These are phyloP conservation scores for Periparus ater DNA, from an alignment of 2,797 vertebrate species.

Conservation along the genomic window DNA sequence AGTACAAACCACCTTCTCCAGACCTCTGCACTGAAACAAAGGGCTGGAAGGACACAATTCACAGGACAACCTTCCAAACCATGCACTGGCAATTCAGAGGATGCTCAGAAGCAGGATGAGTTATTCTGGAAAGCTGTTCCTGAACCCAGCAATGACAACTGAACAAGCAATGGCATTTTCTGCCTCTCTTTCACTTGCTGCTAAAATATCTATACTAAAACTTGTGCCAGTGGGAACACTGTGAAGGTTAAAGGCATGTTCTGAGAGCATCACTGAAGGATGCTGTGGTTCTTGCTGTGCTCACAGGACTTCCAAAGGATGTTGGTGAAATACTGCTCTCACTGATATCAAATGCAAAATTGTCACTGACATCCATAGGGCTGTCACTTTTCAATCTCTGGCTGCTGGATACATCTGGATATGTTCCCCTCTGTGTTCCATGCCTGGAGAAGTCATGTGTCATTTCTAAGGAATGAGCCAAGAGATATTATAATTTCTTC, in stretches of 20 bases:
- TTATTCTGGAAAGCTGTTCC: neutral
- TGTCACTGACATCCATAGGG: neutral
- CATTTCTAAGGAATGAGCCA: conserved; percentile 76
- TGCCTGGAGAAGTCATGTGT: conserved; percentile 77
- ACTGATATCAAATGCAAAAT: neutral
- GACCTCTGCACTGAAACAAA: neutral
- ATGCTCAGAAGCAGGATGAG: neutral
- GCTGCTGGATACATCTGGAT: neutral
- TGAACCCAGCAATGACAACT: neutral
- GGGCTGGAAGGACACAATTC: neutral
- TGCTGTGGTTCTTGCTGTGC: neutral
- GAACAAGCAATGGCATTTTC: neutral
- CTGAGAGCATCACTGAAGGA: neutral
- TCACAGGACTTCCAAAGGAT: neutral
- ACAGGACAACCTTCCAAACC: neutral
- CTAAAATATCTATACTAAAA: neutral
- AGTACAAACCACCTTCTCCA: neutral
- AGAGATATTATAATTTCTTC: conserved; percentile 78
- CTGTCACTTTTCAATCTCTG: neutral
- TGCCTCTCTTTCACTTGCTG: neutral
- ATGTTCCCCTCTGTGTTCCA: neutral
- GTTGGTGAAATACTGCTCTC: neutral
- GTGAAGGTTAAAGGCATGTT: neutral
- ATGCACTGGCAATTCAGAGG: neutral
- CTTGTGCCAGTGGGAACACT: neutral